Evolutionary conservation across 2,113 vertebrate species (phyloP), one percentile per base, ranked within the genome.

Genomic region (Pica pica): DNA sequence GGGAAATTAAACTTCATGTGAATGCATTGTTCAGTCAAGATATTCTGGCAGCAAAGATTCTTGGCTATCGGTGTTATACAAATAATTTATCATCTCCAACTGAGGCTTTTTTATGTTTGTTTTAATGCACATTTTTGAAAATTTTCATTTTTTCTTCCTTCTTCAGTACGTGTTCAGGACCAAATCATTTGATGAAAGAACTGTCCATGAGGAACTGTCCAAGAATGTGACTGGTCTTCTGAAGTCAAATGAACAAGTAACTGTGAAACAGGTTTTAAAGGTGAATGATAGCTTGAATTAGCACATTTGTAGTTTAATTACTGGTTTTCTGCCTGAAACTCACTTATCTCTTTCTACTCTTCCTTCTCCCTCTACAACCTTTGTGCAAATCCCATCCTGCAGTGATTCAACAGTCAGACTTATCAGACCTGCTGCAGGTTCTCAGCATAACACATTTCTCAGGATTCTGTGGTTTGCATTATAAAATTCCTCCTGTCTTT

Each of bases 151-250:
- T 87, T 65, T 30, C 12, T 84, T 64, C 60, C 33, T 92, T 53
- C 78, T 97, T 93, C 93, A 99, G 99, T 99, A 98, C 22, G 99
- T 99, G 59, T 99, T 99, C 97, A 99, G 98, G 97, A 98, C 99
- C 35, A 99, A 98, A 76, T 96, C 98, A 28, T 98, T 98, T 86
- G 98, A 98, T 88, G 99, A 98, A 89, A 98, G 98, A 94, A 99
- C 99, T 0, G 97, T 99, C 68, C 99, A 99, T 37, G 99, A 99
- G 91, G 99, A 99, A 93, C 95, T 99, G 94, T 97, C 98, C 33
- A 99, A 99, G 96, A 99, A 98, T 49, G 95, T 99, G 98, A 98
- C 97, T 90, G 99, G 98, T 77, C 98, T 99, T 94, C 98, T 99
- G 94, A 99, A 99, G 97, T 99, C 98, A 92, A 99, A 99, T 89